Base-by-base conservation (phyloP, 2,113 vertebrate species). In the Brachyistius frenatus region DNA sequence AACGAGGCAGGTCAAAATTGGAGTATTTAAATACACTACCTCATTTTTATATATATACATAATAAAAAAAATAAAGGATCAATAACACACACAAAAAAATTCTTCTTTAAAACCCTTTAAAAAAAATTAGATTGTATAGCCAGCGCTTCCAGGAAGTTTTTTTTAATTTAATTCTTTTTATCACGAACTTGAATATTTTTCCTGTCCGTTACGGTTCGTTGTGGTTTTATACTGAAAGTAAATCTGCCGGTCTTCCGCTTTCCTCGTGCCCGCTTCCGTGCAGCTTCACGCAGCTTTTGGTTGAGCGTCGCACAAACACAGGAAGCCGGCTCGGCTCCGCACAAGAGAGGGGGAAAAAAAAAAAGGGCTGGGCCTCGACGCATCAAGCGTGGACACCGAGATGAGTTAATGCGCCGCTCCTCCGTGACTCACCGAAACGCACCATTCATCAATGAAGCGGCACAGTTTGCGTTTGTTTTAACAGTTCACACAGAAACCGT, bases 291-390 rank as follows among this genome's bases (percentile, higher is more conserved):
- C 50, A 14, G 49, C 67, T 76, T 23, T 63, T 23, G 23, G 23
- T 23, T 23, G 23, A 23, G 46, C 46, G 6, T 66, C 37, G 70
- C 86, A 78, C 89, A 76, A 81, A 80, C 85, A 88, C 86, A 87
- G 90, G 83, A 92, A 89, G 89, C 91, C 75, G 93, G 87, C 23
- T 80, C 56, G 35, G 74, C 66, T 76, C 57, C 78, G 10, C 81
- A 46, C 39, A 76, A 23, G 23, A 23, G 23, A 23, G 23, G 23
- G n/a, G n/a, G n/a, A 41, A 79, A 39, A 84, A 37, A 80, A 76
- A 80, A 76, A 76, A 89, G 85, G 88, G 88, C 75, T 84, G 87
- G 89, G 88, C 86, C 83, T 83, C 58, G 0, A 14, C 6, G 5
- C 36, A 68, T 64, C 37, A 49, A 41, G 57, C 77, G 36, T 76